Conservation (phyloP, 2,797 vertebrate species). For the Spondyliosoma cantharus region DNA sequence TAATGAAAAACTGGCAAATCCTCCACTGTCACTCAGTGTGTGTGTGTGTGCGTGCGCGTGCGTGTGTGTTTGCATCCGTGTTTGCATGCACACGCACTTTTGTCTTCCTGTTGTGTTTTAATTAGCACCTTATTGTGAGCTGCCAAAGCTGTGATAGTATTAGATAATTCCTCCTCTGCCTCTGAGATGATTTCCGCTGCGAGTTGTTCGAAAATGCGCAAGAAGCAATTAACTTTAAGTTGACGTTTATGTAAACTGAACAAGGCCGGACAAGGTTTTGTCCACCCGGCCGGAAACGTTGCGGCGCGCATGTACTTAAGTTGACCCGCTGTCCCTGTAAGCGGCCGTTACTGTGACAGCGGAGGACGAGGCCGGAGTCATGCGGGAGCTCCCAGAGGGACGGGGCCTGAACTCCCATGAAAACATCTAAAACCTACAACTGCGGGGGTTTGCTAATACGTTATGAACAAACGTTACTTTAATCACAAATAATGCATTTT, state of each 20-base stretch:
- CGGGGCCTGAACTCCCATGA: too few species aligned
- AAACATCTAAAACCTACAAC: too few species aligned
- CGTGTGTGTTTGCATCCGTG: conserved; percentile 4
- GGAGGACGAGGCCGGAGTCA: too few species aligned
- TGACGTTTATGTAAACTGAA: neutral
- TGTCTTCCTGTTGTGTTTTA: conserved; percentile 55
- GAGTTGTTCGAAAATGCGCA: conserved; percentile 21
- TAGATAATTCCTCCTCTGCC: conserved; percentile 28
- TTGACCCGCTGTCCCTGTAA: neutral
- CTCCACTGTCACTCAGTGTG: conserved; percentile 14
- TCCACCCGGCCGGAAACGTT: neutral
- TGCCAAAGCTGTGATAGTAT: conserved; percentile 58
- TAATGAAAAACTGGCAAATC: conserved; percentile 50
- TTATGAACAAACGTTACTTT: too few species aligned
- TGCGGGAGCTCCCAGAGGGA: too few species aligned
- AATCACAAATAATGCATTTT: too few species aligned
- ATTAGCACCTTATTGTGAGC: conserved; percentile 70
- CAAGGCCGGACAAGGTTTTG: conserved; percentile 3
- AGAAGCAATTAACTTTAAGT: conserved; percentile 9
- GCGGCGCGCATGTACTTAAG: neutral
- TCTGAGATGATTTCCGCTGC: conserved; percentile 32
- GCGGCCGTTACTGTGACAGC: too few species aligned
- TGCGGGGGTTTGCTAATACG: too few species aligned
- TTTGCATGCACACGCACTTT: conserved; percentile 19
- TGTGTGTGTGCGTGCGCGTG: neutral